Base-by-base conservation (phyloP, 2,113 vertebrate species). In the Procapra przewalskii region DNA sequence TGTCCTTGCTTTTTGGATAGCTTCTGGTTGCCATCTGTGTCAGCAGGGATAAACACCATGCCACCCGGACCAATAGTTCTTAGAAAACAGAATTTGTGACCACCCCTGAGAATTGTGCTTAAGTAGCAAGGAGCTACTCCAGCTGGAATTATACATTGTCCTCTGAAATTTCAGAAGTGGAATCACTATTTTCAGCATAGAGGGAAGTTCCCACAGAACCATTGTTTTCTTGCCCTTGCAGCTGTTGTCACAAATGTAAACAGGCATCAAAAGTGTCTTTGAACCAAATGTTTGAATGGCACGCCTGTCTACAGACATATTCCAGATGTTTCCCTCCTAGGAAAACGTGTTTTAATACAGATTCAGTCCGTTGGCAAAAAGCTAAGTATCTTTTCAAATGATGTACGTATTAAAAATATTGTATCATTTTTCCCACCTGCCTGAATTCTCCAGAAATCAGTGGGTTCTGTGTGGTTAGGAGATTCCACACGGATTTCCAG, bases 251-350 rank as follows among this genome's bases (percentile, higher is more conserved):
- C 40, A 77, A 71, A 64, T 29, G 31, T 94, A 95, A 96, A 96
- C 25, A 95, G 19, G 36, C 84, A 45, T 57, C 33, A 91, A 85
- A 96, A 80, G 16, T 50, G 5, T 48, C 81, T 97, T 85, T 79
- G 81, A 94, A 92, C 40, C 17, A 55, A 96, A 86, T 75, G 62
- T 95, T 90, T 96, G 71, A 91, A 95, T 81, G 48, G 45, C n/a
- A 91, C 1, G 16, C 79, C 57, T 81, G 14, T 40, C 25, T 77
- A 43, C 3, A 95, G 75, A 97, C 89, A 86, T 25, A 75, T 84
- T 60, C 90, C 94, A 98, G 90, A 89, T 84, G 84, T 90, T 94
- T 87, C 54, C 43, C 94, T 80, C 80, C 36, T 48, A 52, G 19
- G 16, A 15, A 21, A 59, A 31, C 62, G 27, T 89, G 14, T 82